Conservation (phyloP, 2,113 vertebrate genomes). For the Mixornis gularis region DNA sequence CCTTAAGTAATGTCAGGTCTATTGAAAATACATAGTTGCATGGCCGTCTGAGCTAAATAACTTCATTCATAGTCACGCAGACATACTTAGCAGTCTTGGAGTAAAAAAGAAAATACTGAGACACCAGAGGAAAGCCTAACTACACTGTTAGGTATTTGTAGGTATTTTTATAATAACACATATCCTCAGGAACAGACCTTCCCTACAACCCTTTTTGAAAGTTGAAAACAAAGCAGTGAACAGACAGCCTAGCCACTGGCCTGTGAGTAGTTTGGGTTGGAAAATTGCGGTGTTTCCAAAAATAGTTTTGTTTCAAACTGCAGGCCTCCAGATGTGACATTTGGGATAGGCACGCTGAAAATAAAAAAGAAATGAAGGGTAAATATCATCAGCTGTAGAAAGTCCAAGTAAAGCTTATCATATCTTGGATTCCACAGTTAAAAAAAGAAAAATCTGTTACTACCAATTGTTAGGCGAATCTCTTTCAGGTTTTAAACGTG, state of each 20-base stretch:
- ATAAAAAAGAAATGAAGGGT: conserved; percentile 45
- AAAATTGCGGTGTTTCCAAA: conserved; percentile 69
- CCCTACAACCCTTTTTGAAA: conserved; percentile 30
- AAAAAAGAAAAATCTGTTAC: neutral
- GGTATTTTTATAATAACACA: conserved; percentile 42
- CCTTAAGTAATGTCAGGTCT: conserved; percentile 45
- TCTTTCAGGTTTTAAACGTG: neutral
- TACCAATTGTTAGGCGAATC: neutral
- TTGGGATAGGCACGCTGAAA: conserved; percentile 46
- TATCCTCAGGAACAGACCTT: conserved; percentile 34
- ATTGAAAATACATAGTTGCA: conserved; percentile 23
- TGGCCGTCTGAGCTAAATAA: conserved; percentile 36
- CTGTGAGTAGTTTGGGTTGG: conserved; percentile 58
- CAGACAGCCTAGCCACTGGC: conserved; percentile 47
- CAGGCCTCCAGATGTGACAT: conserved; percentile 68
- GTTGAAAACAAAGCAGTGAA: conserved; percentile 59
- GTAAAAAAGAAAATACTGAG: conserved; percentile 42
- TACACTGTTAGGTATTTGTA: conserved; percentile 23
- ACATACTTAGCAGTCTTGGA: conserved; percentile 33
- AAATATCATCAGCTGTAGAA: conserved; percentile 49
- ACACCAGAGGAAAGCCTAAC: conserved; percentile 16
- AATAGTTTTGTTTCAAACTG: conserved; percentile 67
- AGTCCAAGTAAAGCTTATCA: neutral
- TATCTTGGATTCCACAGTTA: neutral
- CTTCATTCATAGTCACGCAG: conserved; percentile 42